These are phyloP conservation scores for Anneissia japonica DNA, from an alignment of 35 echinoderm and acorn worm genomes.

Conservation along the genomic window DNA sequence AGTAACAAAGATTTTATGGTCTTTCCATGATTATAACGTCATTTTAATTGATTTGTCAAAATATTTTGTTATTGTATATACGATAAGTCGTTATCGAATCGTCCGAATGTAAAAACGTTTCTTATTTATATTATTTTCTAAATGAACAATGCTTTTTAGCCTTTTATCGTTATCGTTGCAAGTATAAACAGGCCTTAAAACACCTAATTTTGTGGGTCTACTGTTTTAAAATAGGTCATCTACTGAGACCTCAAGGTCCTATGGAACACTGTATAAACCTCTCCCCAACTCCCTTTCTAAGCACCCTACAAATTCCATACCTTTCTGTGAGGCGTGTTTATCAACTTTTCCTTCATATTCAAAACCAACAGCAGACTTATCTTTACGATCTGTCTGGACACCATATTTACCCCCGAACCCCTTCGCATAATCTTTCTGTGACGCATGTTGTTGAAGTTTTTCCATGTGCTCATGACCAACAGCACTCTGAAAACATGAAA, in stretches of 20 bases:
- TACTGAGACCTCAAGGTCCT: background rate
- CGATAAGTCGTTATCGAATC: too few relatives aligned
- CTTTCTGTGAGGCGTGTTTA: slow-evolving; percentile 60
- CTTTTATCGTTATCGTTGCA: too few relatives aligned
- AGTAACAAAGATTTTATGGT: too few relatives aligned
- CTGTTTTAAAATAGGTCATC: background rate
- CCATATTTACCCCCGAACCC: slow-evolving; percentile 71
- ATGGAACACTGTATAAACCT: background rate
- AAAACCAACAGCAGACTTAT: slow-evolving; percentile 35
- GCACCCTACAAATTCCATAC: background rate
- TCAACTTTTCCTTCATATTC: slow-evolving; percentile 46
- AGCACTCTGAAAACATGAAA: slow-evolving; percentile 31
- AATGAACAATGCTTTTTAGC: too few relatives aligned
- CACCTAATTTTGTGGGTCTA: background rate
- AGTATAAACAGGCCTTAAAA: too few relatives aligned
- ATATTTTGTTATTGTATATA: too few relatives aligned
- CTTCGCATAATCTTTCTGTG: slow-evolving; percentile 78
- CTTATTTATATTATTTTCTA: too few relatives aligned
- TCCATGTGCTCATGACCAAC: slow-evolving; percentile 32
- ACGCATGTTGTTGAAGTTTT: slow-evolving; percentile 45
- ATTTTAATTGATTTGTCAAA: too few relatives aligned
- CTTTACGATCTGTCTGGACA: slow-evolving; percentile 25
- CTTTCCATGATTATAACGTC: too few relatives aligned
- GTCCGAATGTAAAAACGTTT: too few relatives aligned
- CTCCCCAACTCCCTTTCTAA: background rate